A percentile compares a stretch with the other conserved stretches of the same genome.
Evolutionary conservation across 2,797 vertebrate genomes (phyloP).

Genomic region (Fringilla coelebs): DNA sequence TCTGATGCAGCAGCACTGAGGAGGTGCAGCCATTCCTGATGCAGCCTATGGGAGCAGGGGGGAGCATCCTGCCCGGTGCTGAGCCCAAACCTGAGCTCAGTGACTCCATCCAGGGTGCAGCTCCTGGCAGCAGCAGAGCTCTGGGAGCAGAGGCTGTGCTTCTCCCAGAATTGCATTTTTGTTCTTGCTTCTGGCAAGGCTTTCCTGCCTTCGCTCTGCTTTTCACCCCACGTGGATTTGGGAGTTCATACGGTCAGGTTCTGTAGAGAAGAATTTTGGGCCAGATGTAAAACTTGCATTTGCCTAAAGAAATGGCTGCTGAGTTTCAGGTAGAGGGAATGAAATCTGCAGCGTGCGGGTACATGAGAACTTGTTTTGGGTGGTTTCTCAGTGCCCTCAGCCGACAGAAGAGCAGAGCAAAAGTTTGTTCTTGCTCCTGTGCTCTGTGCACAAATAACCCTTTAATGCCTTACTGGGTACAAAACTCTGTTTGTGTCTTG

Average conservation of each 20-base stretch:
- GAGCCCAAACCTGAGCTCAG: not conserved
- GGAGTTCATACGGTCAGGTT: fast-evolving
- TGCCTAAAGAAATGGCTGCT: not conserved
- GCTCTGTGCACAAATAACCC: not conserved
- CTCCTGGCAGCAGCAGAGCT: not conserved
- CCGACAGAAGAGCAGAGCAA: not conserved
- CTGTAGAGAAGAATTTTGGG: not conserved
- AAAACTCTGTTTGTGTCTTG: not conserved
- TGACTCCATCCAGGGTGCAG: not conserved
- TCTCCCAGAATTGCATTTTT: not conserved
- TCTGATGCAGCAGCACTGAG: slow-evolving; percentile 59
- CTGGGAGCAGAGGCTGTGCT: not conserved
- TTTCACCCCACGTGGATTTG: not conserved
- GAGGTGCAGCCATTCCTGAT: slow-evolving; percentile 20
- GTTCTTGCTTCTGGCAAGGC: not conserved
- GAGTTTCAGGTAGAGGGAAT: not conserved
- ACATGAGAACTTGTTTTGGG: not conserved
- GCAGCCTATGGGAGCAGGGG: not conserved
- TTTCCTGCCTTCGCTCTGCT: not conserved
- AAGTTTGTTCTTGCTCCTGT: not conserved
- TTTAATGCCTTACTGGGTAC: not conserved
- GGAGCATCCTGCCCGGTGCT: not conserved
- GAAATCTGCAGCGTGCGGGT: not conserved
- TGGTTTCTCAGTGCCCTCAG: not conserved
- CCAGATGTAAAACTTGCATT: not conserved